A percentile compares a stretch with the other conserved stretches of the same genome.
phyloP scores from a whole-genome alignment of 2,797 vertebrate genomes.

The Smutsia gigantea region DNA sequence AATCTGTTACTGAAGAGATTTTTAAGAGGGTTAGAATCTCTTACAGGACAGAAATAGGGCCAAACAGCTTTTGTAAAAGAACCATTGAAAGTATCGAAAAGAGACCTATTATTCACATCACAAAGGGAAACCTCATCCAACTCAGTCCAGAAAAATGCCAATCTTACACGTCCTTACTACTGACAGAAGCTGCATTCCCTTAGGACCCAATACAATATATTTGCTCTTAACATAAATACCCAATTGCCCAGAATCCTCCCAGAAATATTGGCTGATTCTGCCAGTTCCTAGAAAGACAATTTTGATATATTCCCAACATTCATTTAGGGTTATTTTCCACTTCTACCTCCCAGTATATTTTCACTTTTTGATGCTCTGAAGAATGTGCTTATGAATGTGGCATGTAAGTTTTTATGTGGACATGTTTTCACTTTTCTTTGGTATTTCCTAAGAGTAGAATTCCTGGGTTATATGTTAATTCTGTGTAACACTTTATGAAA shows the following conservation, averaged over 20 bases:
- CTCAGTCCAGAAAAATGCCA: neutral
- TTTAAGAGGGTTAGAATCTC: constrained; percentile 37
- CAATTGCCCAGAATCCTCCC: neutral
- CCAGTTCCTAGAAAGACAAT: neutral
- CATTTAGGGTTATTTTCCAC: neutral
- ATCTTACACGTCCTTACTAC: neutral
- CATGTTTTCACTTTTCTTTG: neutral
- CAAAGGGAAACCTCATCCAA: neutral
- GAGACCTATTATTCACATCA: constrained; percentile 8
- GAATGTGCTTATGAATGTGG: neutral
- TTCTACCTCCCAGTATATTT: neutral
- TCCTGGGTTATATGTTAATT: neutral
- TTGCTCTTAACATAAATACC: neutral
- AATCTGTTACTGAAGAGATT: neutral
- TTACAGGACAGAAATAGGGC: neutral
- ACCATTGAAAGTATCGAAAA: constrained; percentile 19
- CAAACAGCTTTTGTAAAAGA: neutral
- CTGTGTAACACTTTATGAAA: neutral
- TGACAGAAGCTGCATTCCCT: neutral
- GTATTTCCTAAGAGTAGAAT: neutral
- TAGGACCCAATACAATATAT: neutral
- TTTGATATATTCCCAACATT: neutral
- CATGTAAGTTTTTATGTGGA: neutral
- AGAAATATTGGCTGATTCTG: neutral
- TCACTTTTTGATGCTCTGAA: neutral